Base-by-base conservation (phyloP, 2,797 vertebrate species). In the Fundulus diaphanus region DNA sequence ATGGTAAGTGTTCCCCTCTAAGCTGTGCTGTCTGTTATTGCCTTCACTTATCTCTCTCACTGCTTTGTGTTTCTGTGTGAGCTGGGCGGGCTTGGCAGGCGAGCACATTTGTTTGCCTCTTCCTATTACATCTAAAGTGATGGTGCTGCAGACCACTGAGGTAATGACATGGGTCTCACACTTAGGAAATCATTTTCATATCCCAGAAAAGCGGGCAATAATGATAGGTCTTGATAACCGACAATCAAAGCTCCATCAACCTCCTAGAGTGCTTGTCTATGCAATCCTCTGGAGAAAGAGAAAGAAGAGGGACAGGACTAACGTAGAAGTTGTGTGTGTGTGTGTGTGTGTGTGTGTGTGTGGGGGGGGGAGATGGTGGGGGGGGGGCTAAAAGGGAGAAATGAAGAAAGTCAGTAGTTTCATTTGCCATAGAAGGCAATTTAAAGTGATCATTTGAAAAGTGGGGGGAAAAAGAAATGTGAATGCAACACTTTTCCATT, bases 141-240 rank as follows among this genome's bases (percentile, higher is more conserved):
- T 86, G 86, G 88, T 85, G 76, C 74, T 69, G 82, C 76, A 15
- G 82, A 90, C 93, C 89, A 89, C 88, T 77, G 88, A 92, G 92
- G 92, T 93, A 94, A 94, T 94, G 92, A 92, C 91, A 90, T 82
- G 85, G 87, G 89, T 92, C 91, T 93, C 90, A 92, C 90, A 91
- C 92, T 94, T 90, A 91, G 91, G 83, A 89, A 93, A 93, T 94
- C 89, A 92, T 92, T 93, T 93, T 93, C 90, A 93, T 92, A 90
- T 93, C 88, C 81, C 72, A 61, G 85, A 83, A 89, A 90, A 90
- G 91, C 88, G 68, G 90, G 88, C 70, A 77, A 79, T 92, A 92
- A 93, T 93, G 92, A 94, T 92, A 93, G 93, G 92, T 93, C 92
- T 92, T 92, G 92, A 95, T 93, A 94, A 93, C 87, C 82, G 85